Evolutionary conservation across 2,113 vertebrate genomes (phyloP).

Genomic region (Scortum barcoo): DNA sequence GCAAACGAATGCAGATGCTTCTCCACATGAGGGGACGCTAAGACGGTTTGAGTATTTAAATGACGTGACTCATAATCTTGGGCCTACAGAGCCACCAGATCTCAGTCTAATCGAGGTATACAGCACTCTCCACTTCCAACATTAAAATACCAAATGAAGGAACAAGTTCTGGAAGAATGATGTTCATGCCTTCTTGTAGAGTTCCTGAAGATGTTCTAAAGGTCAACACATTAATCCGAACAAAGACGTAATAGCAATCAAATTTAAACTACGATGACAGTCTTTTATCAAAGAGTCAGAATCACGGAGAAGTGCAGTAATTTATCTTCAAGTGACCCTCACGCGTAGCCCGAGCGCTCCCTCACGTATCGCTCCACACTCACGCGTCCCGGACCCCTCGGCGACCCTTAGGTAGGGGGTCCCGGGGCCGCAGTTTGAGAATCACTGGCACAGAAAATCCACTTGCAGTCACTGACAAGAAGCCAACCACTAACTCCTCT

Average conservation of each 20-base stretch:
- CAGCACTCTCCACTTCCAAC: too few relatives aligned
- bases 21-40: background rate
- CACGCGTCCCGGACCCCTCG: conserved; percentile 7
- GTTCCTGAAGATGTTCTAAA: background rate
- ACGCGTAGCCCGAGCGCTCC: background rate
- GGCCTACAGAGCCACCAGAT: too few relatives aligned
- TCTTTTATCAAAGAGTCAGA: too few relatives aligned
- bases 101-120: background rate
- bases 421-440: conserved; percentile 39
- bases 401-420: conserved; percentile 60
- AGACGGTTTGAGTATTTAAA: background rate
- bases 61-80: too few relatives aligned
- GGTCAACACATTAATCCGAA: background rate
- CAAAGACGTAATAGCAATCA: background rate
- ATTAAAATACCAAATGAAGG: background rate
- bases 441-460: conserved; percentile 66
- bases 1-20: background rate
- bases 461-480: conserved; percentile 71
- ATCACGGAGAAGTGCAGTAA: background rate
- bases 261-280: background rate
- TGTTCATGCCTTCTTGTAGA: background rate
- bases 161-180: background rate
- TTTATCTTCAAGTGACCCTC: background rate
- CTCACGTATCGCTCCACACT: conserved; percentile 2
- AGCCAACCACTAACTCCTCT: conserved; percentile 74